Percentiles rank a stretch among this genome's conserved stretches.
Evolutionary conservation across 2,113 vertebrate genomes (phyloP).

Genomic region (Colius striatus): DNA sequence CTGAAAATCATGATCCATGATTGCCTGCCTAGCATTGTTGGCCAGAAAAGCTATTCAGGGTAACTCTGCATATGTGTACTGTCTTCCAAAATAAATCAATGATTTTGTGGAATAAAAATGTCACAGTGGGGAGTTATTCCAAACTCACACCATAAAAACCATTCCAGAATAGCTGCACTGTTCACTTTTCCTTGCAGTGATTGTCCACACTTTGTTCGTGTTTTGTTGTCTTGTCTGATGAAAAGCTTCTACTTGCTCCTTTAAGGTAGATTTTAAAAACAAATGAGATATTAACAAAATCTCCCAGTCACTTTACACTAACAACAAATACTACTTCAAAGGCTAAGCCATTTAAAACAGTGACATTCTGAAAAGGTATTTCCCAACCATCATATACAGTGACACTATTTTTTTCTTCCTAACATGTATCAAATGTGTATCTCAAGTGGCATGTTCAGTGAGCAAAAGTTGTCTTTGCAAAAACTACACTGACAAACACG

Average conservation of each 20-base stretch:
- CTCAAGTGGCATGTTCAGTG: neutral
- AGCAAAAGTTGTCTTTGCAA: neutral
- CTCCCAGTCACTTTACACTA: neutral
- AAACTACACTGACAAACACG: neutral
- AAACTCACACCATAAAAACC: neutral
- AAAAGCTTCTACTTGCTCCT: neutral
- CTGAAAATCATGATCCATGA: neutral
- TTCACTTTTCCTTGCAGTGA: neutral
- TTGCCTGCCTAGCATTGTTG: neutral
- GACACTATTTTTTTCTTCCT: neutral
- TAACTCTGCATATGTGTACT: neutral
- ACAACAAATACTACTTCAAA: neutral
- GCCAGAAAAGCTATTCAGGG: neutral
- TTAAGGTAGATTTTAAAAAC: neutral
- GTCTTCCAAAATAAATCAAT: conserved; percentile 54
- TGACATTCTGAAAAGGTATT: neutral
- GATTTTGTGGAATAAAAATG: conserved; percentile 51
- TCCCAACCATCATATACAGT: neutral
- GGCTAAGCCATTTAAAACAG: neutral
- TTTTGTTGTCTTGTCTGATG: neutral
- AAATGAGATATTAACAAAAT: neutral
- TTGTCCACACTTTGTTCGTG: neutral
- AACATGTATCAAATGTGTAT: neutral
- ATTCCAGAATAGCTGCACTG: neutral
- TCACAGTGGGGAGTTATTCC: neutral